Conservation (phyloP, 2,113 vertebrate genomes). For the Gambusia affinis region DNA sequence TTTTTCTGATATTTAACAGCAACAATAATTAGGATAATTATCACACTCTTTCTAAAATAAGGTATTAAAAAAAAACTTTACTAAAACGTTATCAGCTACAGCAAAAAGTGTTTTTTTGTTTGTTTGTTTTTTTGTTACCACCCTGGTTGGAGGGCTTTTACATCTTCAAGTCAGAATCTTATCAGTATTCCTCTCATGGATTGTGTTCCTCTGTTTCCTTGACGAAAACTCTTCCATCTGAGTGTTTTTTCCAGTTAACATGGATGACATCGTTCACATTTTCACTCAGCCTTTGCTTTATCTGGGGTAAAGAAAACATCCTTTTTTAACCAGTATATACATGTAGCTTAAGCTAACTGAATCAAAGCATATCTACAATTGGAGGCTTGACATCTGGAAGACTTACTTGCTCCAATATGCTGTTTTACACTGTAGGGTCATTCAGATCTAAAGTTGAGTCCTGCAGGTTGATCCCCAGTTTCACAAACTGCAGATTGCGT, state of each 20-base stretch:
- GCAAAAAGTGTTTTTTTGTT: too few species aligned
- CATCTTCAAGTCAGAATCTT: too few species aligned
- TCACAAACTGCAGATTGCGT: neutral
- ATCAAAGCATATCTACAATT: neutral
- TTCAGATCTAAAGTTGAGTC: neutral
- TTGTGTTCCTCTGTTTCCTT: neutral
- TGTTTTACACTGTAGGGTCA: neutral
- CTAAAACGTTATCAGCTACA: neutral
- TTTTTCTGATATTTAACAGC: neutral
- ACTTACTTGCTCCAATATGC: slow-evolving; percentile 13
- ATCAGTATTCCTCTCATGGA: neutral
- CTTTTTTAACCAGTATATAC: neutral
- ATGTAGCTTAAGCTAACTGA: neutral
- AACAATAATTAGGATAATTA: neutral
- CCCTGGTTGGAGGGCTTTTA: too few species aligned
- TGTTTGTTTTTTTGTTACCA: neutral
- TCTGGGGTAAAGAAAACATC: neutral
- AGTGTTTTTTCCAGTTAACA: neutral
- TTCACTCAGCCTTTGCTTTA: neutral
- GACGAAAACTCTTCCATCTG: slow-evolving; percentile 1
- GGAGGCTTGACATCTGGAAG: neutral
- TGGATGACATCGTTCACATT: neutral
- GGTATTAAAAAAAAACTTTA: neutral
- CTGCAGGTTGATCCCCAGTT: neutral
- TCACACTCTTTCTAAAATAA: neutral